Evolutionary conservation across 2,888 invertebrate genomes (phyloP).

Genomic region (Dicycla oo): DNA sequence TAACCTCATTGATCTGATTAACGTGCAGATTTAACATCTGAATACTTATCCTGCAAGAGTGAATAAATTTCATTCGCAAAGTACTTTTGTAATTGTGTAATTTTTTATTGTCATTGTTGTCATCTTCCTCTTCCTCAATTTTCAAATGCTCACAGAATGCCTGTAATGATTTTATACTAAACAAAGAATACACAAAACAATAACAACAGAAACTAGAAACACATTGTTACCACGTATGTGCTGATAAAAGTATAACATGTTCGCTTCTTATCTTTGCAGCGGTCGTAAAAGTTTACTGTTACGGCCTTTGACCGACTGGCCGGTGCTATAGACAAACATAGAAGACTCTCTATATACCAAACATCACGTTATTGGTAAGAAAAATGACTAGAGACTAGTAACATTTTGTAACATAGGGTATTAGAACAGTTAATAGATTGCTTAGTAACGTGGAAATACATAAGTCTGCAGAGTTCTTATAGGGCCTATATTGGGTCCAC

Average conservation of each 20-base stretch:
- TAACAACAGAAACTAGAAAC: constrained; percentile 45
- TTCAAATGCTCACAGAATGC: neutral
- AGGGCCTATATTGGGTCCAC: neutral
- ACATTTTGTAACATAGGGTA: neutral
- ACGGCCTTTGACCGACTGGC: constrained; percentile 57
- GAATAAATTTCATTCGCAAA: neutral
- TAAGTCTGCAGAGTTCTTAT: neutral
- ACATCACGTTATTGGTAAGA: constrained; percentile 9
- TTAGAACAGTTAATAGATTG: neutral
- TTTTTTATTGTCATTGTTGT: neutral
- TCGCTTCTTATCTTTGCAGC: constrained; percentile 55
- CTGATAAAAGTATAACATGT: constrained; percentile 60
- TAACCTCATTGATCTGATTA: no score
- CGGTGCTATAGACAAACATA: constrained; percentile 40
- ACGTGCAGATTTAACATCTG: neutral
- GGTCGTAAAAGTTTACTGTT: constrained; percentile 60
- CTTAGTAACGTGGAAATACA: neutral
- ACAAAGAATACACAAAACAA: constrained; percentile 38
- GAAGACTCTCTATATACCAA: constrained; percentile 20
- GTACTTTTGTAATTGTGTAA: neutral
- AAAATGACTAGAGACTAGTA: neutral
- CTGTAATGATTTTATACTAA: neutral
- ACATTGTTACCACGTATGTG: constrained; percentile 53
- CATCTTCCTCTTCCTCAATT: neutral
- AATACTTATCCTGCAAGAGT: neutral